These are phyloP conservation scores for Cistogaster globosa DNA, from an alignment of 2,888 invertebrate species.

Conservation along the genomic window DNA sequence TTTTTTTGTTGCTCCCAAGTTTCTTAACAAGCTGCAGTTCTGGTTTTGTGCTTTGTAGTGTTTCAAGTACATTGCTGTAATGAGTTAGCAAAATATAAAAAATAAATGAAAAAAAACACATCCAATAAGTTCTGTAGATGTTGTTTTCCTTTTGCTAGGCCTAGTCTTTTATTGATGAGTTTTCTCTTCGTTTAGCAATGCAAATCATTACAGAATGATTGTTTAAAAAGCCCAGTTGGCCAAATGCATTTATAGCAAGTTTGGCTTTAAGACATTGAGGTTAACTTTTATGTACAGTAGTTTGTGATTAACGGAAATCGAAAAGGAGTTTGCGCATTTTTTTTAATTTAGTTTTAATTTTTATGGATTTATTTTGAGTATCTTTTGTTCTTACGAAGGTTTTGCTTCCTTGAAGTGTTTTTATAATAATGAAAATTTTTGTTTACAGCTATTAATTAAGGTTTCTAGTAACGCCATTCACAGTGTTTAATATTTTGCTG, in stretches of 20 bases:
- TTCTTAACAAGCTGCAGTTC: constrained; percentile 56
- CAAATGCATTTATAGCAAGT: constrained; percentile 18
- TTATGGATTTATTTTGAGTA: not conserved
- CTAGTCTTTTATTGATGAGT: constrained; percentile 5
- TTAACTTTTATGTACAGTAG: constrained; percentile 25
- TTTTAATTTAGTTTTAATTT: not conserved
- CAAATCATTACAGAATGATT: constrained; percentile 40
- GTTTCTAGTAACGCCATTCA: too few relatives aligned
- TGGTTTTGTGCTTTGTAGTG: constrained; percentile 58
- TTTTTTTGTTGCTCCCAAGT: constrained; percentile 42
- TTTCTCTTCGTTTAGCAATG: constrained; percentile 36
- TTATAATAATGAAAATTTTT: too few relatives aligned
- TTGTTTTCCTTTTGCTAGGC: constrained; percentile 41
- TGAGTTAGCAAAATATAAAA: constrained; percentile 32
- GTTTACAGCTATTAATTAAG: too few relatives aligned
- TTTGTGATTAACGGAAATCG: constrained; percentile 19
- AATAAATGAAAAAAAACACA: not conserved
- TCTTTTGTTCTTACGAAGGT: too few relatives aligned
- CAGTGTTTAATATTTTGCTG: too few relatives aligned
- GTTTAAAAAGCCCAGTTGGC: constrained; percentile 35
- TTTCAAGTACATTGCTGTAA: constrained; percentile 61
- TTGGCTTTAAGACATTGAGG: constrained; percentile 23
- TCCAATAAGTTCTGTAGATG: constrained; percentile 42
- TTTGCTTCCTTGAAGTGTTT: too few relatives aligned
- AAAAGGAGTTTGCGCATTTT: not conserved